A percentile compares a stretch with the other conserved stretches of the same genome.
These are phyloP conservation scores for Pitangus sulphuratus DNA, from an alignment of 2,797 vertebrate species.

Conservation along the genomic window DNA sequence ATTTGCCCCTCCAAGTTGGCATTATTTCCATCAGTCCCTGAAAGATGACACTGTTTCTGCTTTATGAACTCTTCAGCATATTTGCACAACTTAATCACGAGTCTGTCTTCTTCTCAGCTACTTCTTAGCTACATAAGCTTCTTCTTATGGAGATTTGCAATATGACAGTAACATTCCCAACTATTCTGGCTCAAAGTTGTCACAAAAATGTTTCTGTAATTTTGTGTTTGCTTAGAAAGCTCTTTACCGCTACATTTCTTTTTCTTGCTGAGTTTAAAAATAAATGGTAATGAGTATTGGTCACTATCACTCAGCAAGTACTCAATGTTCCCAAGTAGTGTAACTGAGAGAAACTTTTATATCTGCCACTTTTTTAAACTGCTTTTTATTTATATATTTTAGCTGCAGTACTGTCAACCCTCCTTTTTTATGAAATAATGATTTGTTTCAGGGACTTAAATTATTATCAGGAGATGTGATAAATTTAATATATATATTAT, in stretches of 20 bases:
- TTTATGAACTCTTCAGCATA: neutral
- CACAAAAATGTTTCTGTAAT: neutral
- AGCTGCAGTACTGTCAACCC: neutral
- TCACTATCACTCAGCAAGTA: neutral
- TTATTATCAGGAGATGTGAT: neutral
- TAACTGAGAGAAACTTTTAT: neutral
- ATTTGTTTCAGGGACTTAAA: neutral
- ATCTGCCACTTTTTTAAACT: neutral
- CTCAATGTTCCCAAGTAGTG: neutral
- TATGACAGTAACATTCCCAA: neutral
- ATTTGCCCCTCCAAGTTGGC: neutral
- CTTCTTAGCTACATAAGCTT: too few relatives aligned
- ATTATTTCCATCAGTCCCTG: neutral
- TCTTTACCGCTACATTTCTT: neutral
- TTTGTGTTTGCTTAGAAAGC: neutral
- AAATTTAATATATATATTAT: neutral
- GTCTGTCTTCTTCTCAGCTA: neutral
- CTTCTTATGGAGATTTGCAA: neutral
- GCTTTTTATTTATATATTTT: neutral
- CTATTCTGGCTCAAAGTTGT: neutral
- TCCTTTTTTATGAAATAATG: neutral
- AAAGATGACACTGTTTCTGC: neutral
- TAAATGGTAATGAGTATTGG: neutral
- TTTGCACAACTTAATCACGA: rapidly evolving
- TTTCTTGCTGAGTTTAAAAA: rapidly evolving